These are phyloP conservation scores for Crocallis elinguaria DNA, from an alignment of 2,888 invertebrate species.

Conservation along the genomic window DNA sequence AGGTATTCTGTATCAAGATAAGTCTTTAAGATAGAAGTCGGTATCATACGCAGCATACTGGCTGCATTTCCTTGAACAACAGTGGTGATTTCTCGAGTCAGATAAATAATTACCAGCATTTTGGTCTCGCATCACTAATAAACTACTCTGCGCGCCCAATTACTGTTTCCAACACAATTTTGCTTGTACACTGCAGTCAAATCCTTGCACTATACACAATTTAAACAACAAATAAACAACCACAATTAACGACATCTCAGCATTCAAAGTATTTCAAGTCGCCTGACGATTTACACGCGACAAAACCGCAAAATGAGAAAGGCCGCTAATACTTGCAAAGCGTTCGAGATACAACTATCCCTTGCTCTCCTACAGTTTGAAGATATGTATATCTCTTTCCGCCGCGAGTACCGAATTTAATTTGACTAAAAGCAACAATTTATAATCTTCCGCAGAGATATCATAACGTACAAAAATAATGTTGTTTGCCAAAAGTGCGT, in stretches of 20 bases:
- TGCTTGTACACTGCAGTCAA: background rate
- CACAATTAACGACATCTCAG: background rate
- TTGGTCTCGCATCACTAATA: no score
- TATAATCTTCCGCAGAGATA: slow-evolving; percentile 40
- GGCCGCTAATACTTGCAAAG: slow-evolving; percentile 1
- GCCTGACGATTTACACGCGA: background rate
- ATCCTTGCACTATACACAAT: background rate
- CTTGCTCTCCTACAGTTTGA: slow-evolving; percentile 7
- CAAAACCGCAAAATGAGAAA: slow-evolving; percentile 20
- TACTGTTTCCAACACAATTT: no score
- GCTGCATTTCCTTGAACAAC: no score
- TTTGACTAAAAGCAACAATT: slow-evolving; percentile 54
- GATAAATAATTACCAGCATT: no score
- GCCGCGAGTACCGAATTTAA: slow-evolving; percentile 42
- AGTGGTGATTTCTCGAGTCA: no score
- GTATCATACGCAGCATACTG: no score
- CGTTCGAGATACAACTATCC: slow-evolving; percentile 6
- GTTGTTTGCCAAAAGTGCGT: slow-evolving; percentile 26
- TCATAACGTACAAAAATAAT: slow-evolving; percentile 26
- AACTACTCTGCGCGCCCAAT: no score
- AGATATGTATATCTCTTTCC: slow-evolving; percentile 33
- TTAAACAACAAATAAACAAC: background rate
- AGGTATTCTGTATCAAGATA: no score
- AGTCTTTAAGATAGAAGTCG: no score
- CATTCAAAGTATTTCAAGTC: background rate